Base-by-base conservation (phyloP, 2,113 vertebrate genomes). In the Australoheros scitulus region DNA sequence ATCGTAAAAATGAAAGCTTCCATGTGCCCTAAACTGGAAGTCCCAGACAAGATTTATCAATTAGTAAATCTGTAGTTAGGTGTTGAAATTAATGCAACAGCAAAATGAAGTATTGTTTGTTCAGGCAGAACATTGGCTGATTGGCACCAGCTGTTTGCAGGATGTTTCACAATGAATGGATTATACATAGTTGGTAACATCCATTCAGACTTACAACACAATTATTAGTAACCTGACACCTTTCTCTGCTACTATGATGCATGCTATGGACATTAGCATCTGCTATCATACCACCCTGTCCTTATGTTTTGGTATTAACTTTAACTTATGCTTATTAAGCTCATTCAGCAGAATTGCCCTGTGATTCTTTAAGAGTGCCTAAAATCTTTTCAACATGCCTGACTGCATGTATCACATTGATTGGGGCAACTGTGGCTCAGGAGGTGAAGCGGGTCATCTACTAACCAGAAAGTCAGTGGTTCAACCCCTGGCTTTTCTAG, bases 61-160 rank as follows among this genome's bases (percentile, higher is more conserved):
- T 72, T 13, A 72, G 68, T 52, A 32, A 32, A 52, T 72, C 15
- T 15, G 47, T 34, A 72, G 72, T 76, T 57, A 57, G 14, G 57
- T 24, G 8, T 58, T 24, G 57, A 36, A 22, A 57, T 76, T 57
- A 56, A 36, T 57, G n/a, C 36, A 76, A 55, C 47, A 1, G 26
- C 32, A 50, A 72, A 29, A 72, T 55, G 6, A 55, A 72, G 47
- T 24, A 34, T 55, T 34, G 47, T 55, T 55, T 72, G 68, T 72
- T 72, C 68, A 55, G 68, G 68, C 6, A 7, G 68, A 72, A 72
- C 47, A 72, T 20, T 72, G 47, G 47, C 47, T 72, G 47, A 72
- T 55, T 72, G 68, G 68, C 17, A 34, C 26, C 68, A 55, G 47
- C 68, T 72, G 65, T 72, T 72, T 72, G 47, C 68, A 72, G 68